Conservation (phyloP, 2,113 vertebrate genomes). For the Poecilia latipinna region DNA sequence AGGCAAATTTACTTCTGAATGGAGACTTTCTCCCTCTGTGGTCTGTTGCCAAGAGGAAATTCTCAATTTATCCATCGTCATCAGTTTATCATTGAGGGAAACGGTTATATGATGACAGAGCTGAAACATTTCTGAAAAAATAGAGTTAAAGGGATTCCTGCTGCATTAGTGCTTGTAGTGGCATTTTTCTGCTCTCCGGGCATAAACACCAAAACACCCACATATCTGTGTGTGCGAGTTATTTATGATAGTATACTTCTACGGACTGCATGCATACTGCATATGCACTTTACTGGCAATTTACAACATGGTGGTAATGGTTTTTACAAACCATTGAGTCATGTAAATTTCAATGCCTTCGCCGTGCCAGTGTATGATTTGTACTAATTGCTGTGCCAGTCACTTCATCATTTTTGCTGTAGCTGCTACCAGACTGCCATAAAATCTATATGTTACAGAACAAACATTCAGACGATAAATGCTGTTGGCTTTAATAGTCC, state of each 20-base stretch:
- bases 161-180: slow-evolving; percentile 29
- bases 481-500: neutral
- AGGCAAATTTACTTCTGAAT: neutral
- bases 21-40: neutral
- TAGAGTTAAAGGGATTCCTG: slow-evolving; percentile 33
- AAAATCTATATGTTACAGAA: neutral
- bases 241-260: slow-evolving; percentile 9
- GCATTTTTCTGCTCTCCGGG: slow-evolving; percentile 20
- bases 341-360: neutral
- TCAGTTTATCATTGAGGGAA: slow-evolving; percentile 14
- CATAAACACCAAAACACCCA: slow-evolving; percentile 17
- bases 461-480: neutral
- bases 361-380: neutral
- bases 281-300: slow-evolving; percentile 2
- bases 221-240: slow-evolving; percentile 1
- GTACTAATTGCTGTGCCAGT: neutral
- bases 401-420: neutral
- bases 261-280: slow-evolving; percentile 5
- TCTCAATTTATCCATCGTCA: slow-evolving; percentile 28
- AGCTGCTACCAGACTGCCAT: neutral
- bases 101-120: slow-evolving; percentile 8
- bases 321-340: slow-evolving; percentile 1
- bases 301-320: neutral
- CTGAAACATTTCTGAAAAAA: slow-evolving; percentile 18
- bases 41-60: slow-evolving; percentile 17